A percentile compares a stretch with the other conserved stretches of the same genome.
These are phyloP conservation scores for Paracanthobrama guichenoti DNA, from an alignment of 2,113 vertebrate genomes.

Conservation along the genomic window DNA sequence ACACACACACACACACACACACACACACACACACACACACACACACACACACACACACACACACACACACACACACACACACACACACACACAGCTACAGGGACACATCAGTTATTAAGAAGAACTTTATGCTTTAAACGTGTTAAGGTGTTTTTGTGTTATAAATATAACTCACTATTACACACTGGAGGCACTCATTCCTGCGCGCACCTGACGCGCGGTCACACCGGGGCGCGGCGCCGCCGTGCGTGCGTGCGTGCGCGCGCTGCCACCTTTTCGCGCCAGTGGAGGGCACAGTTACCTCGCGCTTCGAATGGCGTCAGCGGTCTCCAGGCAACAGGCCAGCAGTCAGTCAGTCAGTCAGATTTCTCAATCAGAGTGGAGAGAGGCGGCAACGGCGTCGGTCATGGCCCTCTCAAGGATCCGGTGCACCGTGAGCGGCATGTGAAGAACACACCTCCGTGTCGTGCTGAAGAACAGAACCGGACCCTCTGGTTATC, in stretches of 20 bases:
- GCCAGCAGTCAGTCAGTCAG: constrained; percentile 37
- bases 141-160: too few species aligned
- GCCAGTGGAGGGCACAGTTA: constrained; percentile 67
- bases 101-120: too few species aligned
- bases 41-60: too few species aligned
- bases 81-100: too few species aligned
- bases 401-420: constrained; percentile 19
- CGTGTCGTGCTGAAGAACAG: not conserved
- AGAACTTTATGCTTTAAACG: too few species aligned
- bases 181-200: too few species aligned
- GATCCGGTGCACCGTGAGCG: not conserved
- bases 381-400: constrained; percentile 32
- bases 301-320: constrained; percentile 66
- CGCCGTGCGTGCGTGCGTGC: constrained; percentile 4
- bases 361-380: constrained; percentile 58
- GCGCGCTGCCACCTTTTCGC: constrained; percentile 27
- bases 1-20: too few species aligned
- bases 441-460: constrained; percentile 1
- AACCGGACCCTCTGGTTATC: constrained; percentile 11
- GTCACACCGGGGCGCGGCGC: constrained; percentile 30
- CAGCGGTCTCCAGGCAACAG: constrained; percentile 77
- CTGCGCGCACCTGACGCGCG: constrained; percentile 27
- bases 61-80: too few species aligned
- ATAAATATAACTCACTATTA: too few species aligned
- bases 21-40: too few species aligned